Percentiles rank a stretch among this genome's conserved stretches.
Evolutionary conservation across 2,797 vertebrate species (phyloP).

Genomic region (Gymnothorax reevesii): DNA sequence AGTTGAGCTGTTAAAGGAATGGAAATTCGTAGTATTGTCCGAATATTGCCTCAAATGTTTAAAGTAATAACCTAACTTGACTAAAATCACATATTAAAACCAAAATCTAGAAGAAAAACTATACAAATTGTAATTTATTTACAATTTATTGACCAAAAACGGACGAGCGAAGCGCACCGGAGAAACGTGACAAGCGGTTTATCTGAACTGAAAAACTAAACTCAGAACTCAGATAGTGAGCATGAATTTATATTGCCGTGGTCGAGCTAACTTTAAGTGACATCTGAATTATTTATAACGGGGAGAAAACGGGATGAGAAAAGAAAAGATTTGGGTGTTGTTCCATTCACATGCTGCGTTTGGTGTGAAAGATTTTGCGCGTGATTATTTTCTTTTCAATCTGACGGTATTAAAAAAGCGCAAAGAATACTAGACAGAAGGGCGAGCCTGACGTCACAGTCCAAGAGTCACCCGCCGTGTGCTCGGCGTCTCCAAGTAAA

Average conservation of each 20-base stretch:
- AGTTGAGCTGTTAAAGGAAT: not conserved
- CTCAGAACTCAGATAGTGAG: not conserved
- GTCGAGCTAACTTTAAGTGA: slow-evolving; percentile 10
- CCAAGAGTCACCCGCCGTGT: slow-evolving; percentile 82
- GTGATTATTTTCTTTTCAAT: slow-evolving; percentile 66
- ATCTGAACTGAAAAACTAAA: not conserved
- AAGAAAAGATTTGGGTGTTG: slow-evolving; percentile 17
- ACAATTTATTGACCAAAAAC: not conserved
- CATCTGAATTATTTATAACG: slow-evolving; percentile 11
- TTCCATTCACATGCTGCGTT: slow-evolving; percentile 58
- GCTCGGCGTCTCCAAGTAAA: slow-evolving; percentile 78
- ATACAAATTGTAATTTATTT: no score
- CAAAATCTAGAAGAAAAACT: not conserved
- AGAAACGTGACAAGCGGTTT: not conserved
- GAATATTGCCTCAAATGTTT: no score
- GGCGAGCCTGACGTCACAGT: slow-evolving; percentile 75
- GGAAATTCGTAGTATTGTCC: not conserved
- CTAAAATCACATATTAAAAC: not conserved
- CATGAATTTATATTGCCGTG: not conserved
- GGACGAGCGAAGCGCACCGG: not conserved
- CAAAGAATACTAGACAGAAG: slow-evolving; percentile 68
- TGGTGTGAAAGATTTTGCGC: slow-evolving; percentile 64
- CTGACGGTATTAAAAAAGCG: slow-evolving; percentile 71
- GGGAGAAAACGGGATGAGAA: not conserved
- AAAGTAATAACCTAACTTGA: no score